Percentiles rank a stretch among this genome's conserved stretches.
Evolutionary conservation across 2,113 vertebrate species (phyloP).

Genomic region (Alaudala cheleensis): DNA sequence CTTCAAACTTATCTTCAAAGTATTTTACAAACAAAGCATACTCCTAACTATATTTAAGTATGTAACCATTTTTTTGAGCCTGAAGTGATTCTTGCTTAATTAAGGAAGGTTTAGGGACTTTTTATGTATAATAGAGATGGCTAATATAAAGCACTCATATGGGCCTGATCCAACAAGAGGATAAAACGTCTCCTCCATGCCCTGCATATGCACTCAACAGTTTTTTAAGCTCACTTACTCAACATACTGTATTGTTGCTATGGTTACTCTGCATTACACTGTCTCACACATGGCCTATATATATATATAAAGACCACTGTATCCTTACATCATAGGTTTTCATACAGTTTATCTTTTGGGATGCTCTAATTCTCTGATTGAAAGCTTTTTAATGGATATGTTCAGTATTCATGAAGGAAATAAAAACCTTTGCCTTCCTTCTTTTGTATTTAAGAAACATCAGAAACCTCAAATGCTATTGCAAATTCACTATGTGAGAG

Average conservation of each 20-base stretch:
- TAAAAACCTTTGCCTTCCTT: not conserved
- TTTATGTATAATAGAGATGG: not conserved
- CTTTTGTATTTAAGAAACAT: not conserved
- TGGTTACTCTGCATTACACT: slow-evolving; percentile 1
- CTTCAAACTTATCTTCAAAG: slow-evolving; percentile 11
- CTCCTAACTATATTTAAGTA: not conserved
- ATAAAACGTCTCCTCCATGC: not conserved
- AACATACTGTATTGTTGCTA: not conserved
- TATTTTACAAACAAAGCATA: not conserved
- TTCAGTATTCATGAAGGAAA: not conserved
- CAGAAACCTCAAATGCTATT: not conserved
- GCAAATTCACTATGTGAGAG: not conserved
- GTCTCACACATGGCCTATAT: not conserved
- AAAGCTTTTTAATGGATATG: not conserved
- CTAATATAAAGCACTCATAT: not conserved
- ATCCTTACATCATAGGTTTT: not conserved
- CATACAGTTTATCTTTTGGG: not conserved
- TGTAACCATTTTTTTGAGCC: not conserved
- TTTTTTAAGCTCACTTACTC: slow-evolving; percentile 1
- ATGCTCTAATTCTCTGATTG: not conserved
- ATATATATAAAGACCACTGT: not conserved
- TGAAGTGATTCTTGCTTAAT: slow-evolving; percentile 7
- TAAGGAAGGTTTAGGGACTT: not conserved
- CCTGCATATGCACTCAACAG: not conserved
- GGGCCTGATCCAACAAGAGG: not conserved